Percentiles rank a stretch among this genome's conserved stretches.
phyloP scores from a whole-genome alignment of 2,888 invertebrate genomes.

The Erynnis tages region DNA sequence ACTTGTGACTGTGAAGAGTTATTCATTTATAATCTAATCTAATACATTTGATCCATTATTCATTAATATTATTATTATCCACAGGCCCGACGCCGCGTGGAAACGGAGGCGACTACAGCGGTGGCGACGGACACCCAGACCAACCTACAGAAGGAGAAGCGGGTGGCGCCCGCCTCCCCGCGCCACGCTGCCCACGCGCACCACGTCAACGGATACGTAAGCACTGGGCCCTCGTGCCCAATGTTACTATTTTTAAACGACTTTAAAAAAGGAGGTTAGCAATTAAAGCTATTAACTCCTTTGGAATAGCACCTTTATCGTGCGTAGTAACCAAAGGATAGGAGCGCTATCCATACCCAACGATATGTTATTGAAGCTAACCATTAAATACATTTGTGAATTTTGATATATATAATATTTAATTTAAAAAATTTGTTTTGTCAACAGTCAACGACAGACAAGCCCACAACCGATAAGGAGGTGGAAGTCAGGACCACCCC shows the following conservation, averaged over 20 bases:
- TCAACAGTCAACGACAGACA: constrained; percentile 65
- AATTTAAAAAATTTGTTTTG: not conserved
- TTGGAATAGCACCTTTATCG: too few relatives aligned
- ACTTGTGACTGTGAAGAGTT: too few relatives aligned
- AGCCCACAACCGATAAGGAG: constrained; percentile 82
- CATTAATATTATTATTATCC: too few relatives aligned
- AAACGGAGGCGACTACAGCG: constrained; percentile 83
- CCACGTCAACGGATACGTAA: constrained; percentile 65
- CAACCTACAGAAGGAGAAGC: constrained; percentile 63
- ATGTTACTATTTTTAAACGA: too few relatives aligned
- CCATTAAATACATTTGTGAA: not conserved
- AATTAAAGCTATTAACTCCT: too few relatives aligned
- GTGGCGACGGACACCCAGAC: constrained; percentile 83
- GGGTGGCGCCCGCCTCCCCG: constrained; percentile 36
- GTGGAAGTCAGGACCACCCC: constrained; percentile 76
- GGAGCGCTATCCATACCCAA: too few relatives aligned
- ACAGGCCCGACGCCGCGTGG: constrained; percentile 83
- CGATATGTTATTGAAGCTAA: too few relatives aligned
- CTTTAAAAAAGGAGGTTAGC: too few relatives aligned
- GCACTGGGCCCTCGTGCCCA: too few relatives aligned
- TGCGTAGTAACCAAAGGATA: too few relatives aligned
- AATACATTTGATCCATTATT: too few relatives aligned
- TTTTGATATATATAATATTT: not conserved
- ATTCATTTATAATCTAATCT: too few relatives aligned
- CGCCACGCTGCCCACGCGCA: constrained; percentile 34